A percentile compares a stretch with the other conserved stretches of the same genome.
Conservation (phyloP, 2,888 invertebrate genomes). For the Augochlorella aurata region DNA sequence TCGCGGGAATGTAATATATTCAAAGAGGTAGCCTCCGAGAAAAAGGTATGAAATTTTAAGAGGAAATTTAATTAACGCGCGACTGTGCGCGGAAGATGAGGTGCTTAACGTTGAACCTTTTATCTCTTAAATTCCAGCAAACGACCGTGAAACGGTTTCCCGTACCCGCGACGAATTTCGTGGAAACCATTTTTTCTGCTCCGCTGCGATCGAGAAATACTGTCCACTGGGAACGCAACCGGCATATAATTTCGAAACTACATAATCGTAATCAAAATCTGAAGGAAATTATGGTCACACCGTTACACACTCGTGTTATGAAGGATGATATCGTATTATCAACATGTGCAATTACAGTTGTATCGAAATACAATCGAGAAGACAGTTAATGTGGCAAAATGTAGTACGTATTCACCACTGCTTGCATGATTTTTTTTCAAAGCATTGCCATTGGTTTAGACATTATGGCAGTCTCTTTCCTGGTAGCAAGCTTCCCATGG, state of each 20-base stretch:
- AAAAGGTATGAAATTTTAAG: constrained; percentile 17
- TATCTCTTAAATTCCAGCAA: constrained; percentile 43
- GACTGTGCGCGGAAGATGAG: constrained; percentile 15
- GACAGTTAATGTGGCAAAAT: no score
- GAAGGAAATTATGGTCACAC: neutral
- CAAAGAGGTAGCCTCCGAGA: neutral
- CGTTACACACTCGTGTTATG: neutral
- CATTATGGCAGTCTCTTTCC: no score
- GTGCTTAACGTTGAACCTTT: constrained; percentile 39
- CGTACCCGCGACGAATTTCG: constrained; percentile 15
- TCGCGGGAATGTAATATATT: neutral
- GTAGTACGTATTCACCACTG: no score
- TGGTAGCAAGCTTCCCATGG: no score
- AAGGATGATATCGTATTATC: no score
- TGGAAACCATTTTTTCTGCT: neutral
- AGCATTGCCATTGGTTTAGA: no score
- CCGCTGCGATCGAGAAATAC: neutral
- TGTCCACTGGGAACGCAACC: neutral
- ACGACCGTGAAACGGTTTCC: constrained; percentile 32
- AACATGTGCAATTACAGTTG: neutral
- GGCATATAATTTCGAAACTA: neutral
- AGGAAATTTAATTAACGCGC: constrained; percentile 46
- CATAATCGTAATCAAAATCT: neutral
- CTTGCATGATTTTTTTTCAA: no score
- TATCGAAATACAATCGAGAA: no score